Base-by-base conservation (phyloP, 2,888 invertebrate species). In the Drosophila testacea region DNA sequence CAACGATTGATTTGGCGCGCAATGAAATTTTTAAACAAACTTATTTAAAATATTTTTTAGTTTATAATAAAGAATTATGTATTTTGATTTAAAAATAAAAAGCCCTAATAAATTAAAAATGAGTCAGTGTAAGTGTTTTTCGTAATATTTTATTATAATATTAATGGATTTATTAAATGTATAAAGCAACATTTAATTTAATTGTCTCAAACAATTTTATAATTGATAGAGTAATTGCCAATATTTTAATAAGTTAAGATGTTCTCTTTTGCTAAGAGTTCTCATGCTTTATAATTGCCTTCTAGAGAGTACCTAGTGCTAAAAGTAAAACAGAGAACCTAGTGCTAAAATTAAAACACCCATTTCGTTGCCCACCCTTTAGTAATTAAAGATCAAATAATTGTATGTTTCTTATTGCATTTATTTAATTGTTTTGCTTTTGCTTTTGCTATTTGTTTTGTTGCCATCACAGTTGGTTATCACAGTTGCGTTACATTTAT, bases 401-500 rank as follows among this genome's bases (percentile, higher is more conserved):
- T 62, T 44, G 65, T 44, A 13, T 64, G 5, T 59, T 79, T 69
- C 32, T 51, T 47, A 52, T 52, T 70, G 42, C n/a, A 65, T 72
- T 66, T 75, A 73, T 79, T 76, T 59, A 63, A 69, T 71, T 71
- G 51, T 51, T 75, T 65, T 70, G 32, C 51, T 61, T 68, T 75
- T 70, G 50, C 66, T 75, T 71, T n/a, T n/a, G 16, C 16, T 16
- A 16, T 60, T 75, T 77, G 48, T 59, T 80, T 86, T 81, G 62
- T 81, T 81, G 73, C 69, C 86, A 90, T 90, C 90, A 90, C 91
- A 90, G 89, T 81, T 81, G 70, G 56, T 73, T 90, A 90, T 90
- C 90, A 91, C 90, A 90, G 91, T 73, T 86, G 66, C 57, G 66
- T 88, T 81, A 66, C 48, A 46, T 60, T 55, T 57, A 41, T 42